Evolutionary conservation across 2,888 invertebrate species (phyloP), one percentile per base, ranked within the genome.

Genomic region (Leptinotarsa peninsularis): DNA sequence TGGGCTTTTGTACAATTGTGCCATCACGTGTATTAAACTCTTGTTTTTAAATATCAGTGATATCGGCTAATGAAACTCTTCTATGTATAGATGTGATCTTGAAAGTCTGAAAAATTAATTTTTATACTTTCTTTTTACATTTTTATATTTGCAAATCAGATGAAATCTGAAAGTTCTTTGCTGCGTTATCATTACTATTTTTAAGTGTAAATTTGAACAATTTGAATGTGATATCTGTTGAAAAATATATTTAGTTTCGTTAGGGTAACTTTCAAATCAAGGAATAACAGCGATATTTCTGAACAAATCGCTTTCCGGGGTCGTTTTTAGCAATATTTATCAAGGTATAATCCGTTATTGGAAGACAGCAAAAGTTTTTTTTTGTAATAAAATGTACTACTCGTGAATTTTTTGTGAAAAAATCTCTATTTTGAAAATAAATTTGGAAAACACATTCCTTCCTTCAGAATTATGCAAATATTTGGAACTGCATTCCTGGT

Each of bases 141-240:
- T 63, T 63, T 63, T 63, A 43, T 63, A 63, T 63, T 43, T 33
- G 43, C 27, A 33, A 63, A n/a, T 63, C 63, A 33, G 63, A 63
- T 63, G 3, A 43, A 63, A 63, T 63, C 63, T 63, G 63, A 63
- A 33, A 17, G 27, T 63, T 63, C 15, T 63, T 63, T 7, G 21
- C 27, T 23, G 15, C 23, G 23, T 60, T 21, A 60, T 23, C 23
- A 27, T 23, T 60, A 60, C 10, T 43, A 43, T 43, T 43, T 60
- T 60, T 60, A 33, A 63, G 63, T 43, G 63, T 43, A 43, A 63
- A 63, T 43, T 43, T 60, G 60, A 60, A 60, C 23, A 60, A 60
- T 60, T 60, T 21, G n/a, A 63, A 63, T 63, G 63, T 63, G 63
- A 63, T 63, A 63, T 63, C 43, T 63, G 63, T 63, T 63, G n/a